phyloP scores from a whole-genome alignment of 2,888 invertebrate species.

The Lepidonotus clava region DNA sequence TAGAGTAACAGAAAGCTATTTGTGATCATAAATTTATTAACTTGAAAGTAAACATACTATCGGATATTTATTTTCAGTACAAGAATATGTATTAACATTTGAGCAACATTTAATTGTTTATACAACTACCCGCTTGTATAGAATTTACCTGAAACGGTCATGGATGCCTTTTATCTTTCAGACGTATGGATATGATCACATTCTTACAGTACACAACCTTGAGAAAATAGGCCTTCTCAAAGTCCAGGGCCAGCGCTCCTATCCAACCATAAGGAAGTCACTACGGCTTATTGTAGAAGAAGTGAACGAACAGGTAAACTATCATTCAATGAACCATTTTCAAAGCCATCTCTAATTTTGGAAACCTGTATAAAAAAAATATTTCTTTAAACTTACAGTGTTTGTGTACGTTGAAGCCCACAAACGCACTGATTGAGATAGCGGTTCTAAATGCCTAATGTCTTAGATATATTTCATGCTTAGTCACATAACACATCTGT shows the following conservation, averaged over 20 bases:
- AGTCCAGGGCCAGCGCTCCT: conserved; percentile 78
- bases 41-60: too few species aligned
- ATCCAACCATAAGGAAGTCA: conserved; percentile 82
- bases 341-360: too few species aligned
- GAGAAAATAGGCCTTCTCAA: conserved; percentile 92
- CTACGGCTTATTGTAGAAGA: conserved; percentile 93
- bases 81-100: neutral
- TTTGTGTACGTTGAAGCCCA: too few species aligned
- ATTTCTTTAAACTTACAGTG: too few species aligned
- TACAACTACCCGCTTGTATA: too few species aligned
- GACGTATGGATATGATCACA: conserved; percentile 92
- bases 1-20: neutral
- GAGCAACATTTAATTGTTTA: neutral
- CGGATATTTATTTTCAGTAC: neutral
- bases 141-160: too few species aligned
- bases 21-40: neutral
- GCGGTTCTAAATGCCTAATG: too few species aligned
- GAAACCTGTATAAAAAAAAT: too few species aligned
- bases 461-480: too few species aligned
- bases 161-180: conserved; percentile 79
- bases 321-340: too few species aligned
- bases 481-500: too few species aligned
- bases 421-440: too few species aligned
- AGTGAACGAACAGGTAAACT: conserved; percentile 86
- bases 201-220: conserved; percentile 90